Evolutionary conservation across 2,797 vertebrate species (phyloP), one percentile per base, ranked within the genome.

Genomic region (Aselliscus stoliczkanus): DNA sequence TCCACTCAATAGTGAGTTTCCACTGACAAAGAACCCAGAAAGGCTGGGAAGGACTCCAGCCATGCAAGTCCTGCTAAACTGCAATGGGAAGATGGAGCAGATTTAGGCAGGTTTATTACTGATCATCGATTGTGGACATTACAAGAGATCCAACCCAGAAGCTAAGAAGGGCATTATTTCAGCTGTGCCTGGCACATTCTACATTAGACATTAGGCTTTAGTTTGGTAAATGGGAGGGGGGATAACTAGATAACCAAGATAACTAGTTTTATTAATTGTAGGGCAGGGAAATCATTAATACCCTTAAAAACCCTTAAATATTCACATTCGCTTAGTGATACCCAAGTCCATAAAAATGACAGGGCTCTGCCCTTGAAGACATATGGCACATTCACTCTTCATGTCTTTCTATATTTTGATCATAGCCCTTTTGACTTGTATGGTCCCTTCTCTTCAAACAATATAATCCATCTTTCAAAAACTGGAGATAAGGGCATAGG

Each of bases 271-370:
- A 50, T 64, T 84, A n/a, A 88, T 18, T 64, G 47, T 27, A 15
- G 23, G 20, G 17, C 37, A 34, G 21, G 27, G 20, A n/a, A 82
- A 52, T 73, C 65, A 52, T 4, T 44, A 54, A 44, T 20, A 69
- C 44, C 12, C 77, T 93, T 69, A 50, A 80, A 69, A 76, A n/a
- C 9, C 29, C 67, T 76, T 42, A 56, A 70, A n/a, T 25, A 25
- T 11, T 85, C 37, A 47, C 37, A 64, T 82, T 37, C 34, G 44
- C 17, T 83, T 27, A 50, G 23, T 69, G 76, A 77, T 21, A 44
- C 13, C 37, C 69, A 4, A 54, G 11, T 58, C 81, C 31, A 56
- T 34, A 39, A 62, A 89, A 82, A 82, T 17, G 25, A 58, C 52
- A 89, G 31, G 11, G 7, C 6, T 92, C 34, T 80, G 29, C 4